A percentile compares a stretch with the other conserved stretches of the same genome.
Evolutionary conservation across 2,888 invertebrate genomes (phyloP).

Genomic region (Geophilus truncorum): DNA sequence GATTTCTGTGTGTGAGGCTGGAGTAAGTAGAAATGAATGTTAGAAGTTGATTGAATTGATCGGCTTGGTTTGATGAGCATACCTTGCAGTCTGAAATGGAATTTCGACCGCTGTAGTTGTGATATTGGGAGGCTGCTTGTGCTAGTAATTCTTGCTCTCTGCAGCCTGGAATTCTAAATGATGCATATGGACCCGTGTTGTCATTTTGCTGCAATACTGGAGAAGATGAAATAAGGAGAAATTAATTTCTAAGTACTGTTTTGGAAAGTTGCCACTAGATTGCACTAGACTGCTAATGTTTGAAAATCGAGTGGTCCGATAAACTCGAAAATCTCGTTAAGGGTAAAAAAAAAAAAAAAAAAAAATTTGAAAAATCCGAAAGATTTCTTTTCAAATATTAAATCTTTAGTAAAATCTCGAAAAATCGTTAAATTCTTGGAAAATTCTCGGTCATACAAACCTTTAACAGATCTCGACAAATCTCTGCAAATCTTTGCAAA

Average conservation of each 20-base stretch:
- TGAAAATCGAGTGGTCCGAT: too few species aligned
- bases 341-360: too few species aligned
- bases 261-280: too few species aligned
- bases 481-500: too few species aligned
- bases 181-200: conserved; percentile 48
- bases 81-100: conserved; percentile 16
- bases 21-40: neutral
- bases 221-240: neutral
- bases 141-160: conserved; percentile 30
- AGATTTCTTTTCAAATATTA: too few species aligned
- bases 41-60: neutral
- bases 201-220: conserved; percentile 43
- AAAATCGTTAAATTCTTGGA: too few species aligned
- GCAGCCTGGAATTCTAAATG: conserved; percentile 43
- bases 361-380: too few species aligned
- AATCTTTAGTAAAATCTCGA: too few species aligned
- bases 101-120: conserved; percentile 27
- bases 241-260: too few species aligned
- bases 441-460: too few species aligned
- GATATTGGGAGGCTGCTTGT: conserved; percentile 25
- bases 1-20: neutral
- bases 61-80: neutral
- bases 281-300: too few species aligned
- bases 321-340: too few species aligned
- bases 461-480: neutral